Evolutionary conservation across 2,113 vertebrate species (phyloP).

Genomic region (Chloropsis hardwickii): DNA sequence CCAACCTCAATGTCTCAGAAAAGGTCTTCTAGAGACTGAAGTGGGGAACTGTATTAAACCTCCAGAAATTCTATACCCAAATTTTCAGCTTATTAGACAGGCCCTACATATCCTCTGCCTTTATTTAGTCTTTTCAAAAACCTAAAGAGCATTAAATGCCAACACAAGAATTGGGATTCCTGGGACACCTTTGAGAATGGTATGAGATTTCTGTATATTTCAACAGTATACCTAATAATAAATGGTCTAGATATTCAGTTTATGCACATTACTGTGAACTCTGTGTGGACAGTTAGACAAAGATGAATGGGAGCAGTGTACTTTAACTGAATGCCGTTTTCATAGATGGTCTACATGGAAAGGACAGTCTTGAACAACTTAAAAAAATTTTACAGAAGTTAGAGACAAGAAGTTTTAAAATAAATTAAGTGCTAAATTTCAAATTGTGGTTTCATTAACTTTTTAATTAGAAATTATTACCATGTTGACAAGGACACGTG

Average conservation of each 20-base stretch:
- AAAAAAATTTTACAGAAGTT: not conserved
- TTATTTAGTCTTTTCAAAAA: not conserved
- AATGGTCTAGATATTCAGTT: not conserved
- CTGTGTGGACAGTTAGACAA: not conserved
- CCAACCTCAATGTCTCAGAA: not conserved
- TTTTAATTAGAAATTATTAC: not conserved
- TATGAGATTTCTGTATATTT: not conserved
- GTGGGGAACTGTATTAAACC: not conserved
- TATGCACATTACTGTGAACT: not conserved
- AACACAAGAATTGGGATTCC: not conserved
- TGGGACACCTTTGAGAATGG: not conserved
- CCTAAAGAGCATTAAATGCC: not conserved
- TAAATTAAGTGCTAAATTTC: not conserved
- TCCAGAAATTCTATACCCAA: not conserved
- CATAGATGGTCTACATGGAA: not conserved
- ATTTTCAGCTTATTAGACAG: not conserved
- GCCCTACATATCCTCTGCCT: not conserved
- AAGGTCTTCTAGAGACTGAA: not conserved
- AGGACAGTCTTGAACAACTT: not conserved
- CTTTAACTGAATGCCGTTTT: not conserved
- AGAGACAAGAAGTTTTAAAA: not conserved
- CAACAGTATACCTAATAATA: not conserved
- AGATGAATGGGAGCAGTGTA: not conserved
- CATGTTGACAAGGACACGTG: not conserved
- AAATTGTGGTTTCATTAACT: not conserved